Conservation (phyloP, 2,113 vertebrate genomes). For the Dicrurus megarhynchus region DNA sequence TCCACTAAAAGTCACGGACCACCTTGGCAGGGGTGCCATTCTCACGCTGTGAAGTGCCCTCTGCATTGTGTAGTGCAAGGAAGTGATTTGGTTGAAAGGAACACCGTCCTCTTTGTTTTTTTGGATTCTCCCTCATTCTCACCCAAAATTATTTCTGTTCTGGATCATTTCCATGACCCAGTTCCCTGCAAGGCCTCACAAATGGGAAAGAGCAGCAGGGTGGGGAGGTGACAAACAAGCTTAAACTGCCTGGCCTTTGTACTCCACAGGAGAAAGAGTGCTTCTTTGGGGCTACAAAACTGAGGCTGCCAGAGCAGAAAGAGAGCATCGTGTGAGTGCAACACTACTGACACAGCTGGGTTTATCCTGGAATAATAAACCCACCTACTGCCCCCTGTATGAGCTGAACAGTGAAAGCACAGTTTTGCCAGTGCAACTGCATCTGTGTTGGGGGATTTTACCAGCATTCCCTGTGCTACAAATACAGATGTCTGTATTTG, state of each 20-base stretch:
- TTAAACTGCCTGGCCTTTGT: neutral
- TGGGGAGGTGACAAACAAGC: neutral
- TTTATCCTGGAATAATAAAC: neutral
- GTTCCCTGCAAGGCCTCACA: slow-evolving; percentile 19
- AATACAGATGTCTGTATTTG: neutral
- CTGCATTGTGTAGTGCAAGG: slow-evolving; percentile 28
- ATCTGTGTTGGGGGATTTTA: neutral
- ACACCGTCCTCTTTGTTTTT: neutral
- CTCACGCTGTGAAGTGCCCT: slow-evolving; percentile 54
- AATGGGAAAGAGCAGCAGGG: neutral
- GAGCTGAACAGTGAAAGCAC: neutral
- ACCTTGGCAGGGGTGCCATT: slow-evolving; percentile 31
- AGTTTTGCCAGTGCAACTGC: neutral
- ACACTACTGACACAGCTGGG: neutral
- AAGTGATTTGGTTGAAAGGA: slow-evolving; percentile 35
- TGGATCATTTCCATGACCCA: slow-evolving; percentile 52
- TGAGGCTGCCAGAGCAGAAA: neutral
- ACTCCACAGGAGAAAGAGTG: neutral
- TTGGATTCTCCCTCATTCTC: neutral
- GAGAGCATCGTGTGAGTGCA: neutral
- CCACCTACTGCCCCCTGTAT: neutral
- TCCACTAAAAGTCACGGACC: neutral
- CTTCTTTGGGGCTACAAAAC: neutral
- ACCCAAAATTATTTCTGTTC: slow-evolving; percentile 25
- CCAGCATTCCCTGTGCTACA: neutral